Percentiles rank a stretch among this genome's conserved stretches.
Evolutionary conservation across 2,888 invertebrate genomes (phyloP).

Genomic region (Sinodicranocentrus sp.): DNA sequence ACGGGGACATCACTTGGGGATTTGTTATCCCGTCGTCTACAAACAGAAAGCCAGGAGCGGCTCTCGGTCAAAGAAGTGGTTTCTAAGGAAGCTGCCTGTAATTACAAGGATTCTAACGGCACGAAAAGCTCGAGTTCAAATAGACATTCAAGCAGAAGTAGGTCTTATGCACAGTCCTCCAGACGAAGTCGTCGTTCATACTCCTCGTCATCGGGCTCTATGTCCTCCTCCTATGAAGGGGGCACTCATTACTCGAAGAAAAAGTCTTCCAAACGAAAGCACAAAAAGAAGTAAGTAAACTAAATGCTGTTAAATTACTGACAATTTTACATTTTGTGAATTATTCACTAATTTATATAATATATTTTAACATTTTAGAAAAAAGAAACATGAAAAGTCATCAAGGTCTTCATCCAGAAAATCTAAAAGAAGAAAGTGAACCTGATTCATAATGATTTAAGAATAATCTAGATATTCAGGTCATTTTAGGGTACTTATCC

Average conservation of each 20-base stretch:
- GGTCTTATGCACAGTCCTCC: constrained; percentile 63
- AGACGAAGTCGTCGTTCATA: constrained; percentile 41
- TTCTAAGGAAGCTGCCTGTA: background rate
- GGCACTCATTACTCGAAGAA: constrained; percentile 57
- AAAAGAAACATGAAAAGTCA: constrained; percentile 68
- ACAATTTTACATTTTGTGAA: constrained; percentile 17
- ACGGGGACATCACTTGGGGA: constrained; percentile 47
- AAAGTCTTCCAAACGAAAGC: constrained; percentile 71
- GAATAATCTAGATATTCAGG: no score
- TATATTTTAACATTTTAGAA: constrained; percentile 45
- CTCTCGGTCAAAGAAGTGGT: background rate
- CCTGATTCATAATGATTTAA: background rate
- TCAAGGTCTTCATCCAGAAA: constrained; percentile 61
- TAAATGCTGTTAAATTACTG: background rate
- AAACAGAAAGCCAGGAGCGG: constrained; percentile 13
- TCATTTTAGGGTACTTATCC: no score
- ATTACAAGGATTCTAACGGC: constrained; percentile 17
- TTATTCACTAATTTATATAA: no score
- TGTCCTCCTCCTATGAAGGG: constrained; percentile 37
- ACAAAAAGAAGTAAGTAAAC: constrained; percentile 63
- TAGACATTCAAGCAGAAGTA: constrained; percentile 32
- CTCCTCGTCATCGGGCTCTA: constrained; percentile 41
- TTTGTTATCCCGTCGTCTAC: constrained; percentile 41
- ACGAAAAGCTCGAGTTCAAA: constrained; percentile 38
- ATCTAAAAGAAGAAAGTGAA: constrained; percentile 59